These are phyloP conservation scores for Phyllopteryx taeniolatus DNA, from an alignment of 2,113 vertebrate species.

Conservation along the genomic window DNA sequence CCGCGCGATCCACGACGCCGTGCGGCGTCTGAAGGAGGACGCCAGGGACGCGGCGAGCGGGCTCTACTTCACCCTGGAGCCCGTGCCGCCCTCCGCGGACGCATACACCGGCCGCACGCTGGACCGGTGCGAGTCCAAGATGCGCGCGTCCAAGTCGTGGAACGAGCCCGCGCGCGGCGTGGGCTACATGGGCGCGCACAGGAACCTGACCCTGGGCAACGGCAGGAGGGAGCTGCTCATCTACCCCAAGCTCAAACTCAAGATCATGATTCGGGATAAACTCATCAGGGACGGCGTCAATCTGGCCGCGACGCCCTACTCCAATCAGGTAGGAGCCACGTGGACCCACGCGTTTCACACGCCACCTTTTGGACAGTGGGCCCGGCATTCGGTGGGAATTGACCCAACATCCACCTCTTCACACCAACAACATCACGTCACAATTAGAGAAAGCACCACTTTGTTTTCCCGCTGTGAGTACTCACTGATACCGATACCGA, in stretches of 20 bases:
- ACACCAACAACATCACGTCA: too few relatives aligned
- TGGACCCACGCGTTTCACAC: not conserved
- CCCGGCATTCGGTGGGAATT: too few relatives aligned
- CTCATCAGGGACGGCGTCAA: constrained; percentile 90
- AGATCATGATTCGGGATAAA: constrained; percentile 98
- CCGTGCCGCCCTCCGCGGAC: constrained; percentile 68
- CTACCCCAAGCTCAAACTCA: constrained; percentile 91
- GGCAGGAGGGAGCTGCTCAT: constrained; percentile 77
- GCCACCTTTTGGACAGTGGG: not conserved
- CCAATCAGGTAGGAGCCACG: constrained; percentile 85
- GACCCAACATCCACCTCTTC: not conserved
- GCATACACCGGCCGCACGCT: constrained; percentile 73
- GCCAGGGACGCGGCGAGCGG: constrained; percentile 82
- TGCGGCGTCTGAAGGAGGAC: constrained; percentile 84
- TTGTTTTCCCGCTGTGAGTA: too few relatives aligned
- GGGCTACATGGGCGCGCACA: constrained; percentile 61
- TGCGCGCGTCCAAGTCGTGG: constrained; percentile 75
- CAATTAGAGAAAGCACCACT: not conserved
- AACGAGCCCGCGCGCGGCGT: constrained; percentile 62
- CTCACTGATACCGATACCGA: too few relatives aligned
- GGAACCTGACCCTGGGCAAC: constrained; percentile 72
- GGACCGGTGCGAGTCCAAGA: constrained; percentile 73
- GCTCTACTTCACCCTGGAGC: constrained; percentile 95
- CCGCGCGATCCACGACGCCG: constrained; percentile 87
- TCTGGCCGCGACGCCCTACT: constrained; percentile 86